phyloP scores from a whole-genome alignment of 2,888 invertebrate species.

The Ethmia dodecea region DNA sequence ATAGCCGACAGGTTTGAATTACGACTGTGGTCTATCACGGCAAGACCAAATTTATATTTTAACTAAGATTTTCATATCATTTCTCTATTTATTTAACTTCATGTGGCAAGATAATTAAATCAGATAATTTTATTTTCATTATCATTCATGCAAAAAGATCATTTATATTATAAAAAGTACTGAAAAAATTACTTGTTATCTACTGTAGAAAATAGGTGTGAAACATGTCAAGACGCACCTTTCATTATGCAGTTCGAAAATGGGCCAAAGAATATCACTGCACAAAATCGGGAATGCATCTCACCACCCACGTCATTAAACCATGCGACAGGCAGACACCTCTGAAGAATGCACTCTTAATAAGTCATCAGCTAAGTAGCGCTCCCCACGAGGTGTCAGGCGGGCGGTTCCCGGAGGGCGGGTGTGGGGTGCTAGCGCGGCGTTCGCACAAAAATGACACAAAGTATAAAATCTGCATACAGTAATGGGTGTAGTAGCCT shows the following conservation, averaged over 20 bases:
- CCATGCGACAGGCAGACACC: constrained; percentile 70
- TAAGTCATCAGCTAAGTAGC: constrained; percentile 78
- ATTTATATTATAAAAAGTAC: no score
- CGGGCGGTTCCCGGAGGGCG: constrained; percentile 20
- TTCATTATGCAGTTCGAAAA: constrained; percentile 40
- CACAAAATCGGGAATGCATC: constrained; percentile 48
- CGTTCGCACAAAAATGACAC: constrained; percentile 69
- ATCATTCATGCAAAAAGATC: no score
- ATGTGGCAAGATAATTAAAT: no score
- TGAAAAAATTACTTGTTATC: no score
- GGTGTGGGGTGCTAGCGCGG: constrained; percentile 28
- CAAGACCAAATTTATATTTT: no score
- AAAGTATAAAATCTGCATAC: constrained; percentile 74
- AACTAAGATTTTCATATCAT: no score
- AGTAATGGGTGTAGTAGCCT: constrained; percentile 65
- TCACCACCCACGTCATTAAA: constrained; percentile 68
- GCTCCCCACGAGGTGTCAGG: constrained; percentile 30
- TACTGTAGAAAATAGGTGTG: neutral
- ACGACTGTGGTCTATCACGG: no score
- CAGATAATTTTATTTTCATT: no score
- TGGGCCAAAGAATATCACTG: constrained; percentile 54
- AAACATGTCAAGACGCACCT: neutral
- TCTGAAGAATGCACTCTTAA: constrained; percentile 76
- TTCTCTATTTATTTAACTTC: no score
- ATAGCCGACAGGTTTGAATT: no score